Base-by-base conservation (phyloP, 2,888 invertebrate genomes). In the Tipula vernalis region DNA sequence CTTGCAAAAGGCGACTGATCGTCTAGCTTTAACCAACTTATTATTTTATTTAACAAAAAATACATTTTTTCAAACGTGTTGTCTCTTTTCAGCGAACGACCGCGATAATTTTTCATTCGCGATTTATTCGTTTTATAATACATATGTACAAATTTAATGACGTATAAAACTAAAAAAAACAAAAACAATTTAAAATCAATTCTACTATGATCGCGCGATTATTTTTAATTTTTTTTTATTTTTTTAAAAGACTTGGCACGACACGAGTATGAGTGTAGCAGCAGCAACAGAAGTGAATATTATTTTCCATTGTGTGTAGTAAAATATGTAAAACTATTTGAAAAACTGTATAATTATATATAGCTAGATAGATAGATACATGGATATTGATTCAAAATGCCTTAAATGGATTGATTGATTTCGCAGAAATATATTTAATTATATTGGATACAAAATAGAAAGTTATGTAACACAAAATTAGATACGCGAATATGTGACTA, bases 1-100 rank as follows among this genome's bases (percentile, higher is more conserved):
- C 88, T 88, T 87, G 87, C 71, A 89, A 88, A 88, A 89, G 92
- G 94, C 94, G 94, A 94, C 94, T 94, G 93, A 92, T 92, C 92
- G 94, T 94, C 94, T 94, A 92, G 91, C 91, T 91, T 90, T 89
- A 89, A 92, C 92, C 90, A 92, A 88, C 88, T 89, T 88, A 87
- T 89, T 89, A 71, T 90, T 91, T 91, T 91, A 91, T 91, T 39
- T 84, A 39, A 84, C 36, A 84, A 84, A 84, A 39, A 15, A 84
- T 10, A 84, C 39, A 39, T 8, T n/a, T 57, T 15, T 57, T 6
- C 8, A 10, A 71, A 5, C 13, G 2, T 36, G 41, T 41, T 84
- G 39, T 84, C 84, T 84, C 84, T 84, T 84, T 84, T 39, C 10
- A 39, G 18, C n/a, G 39, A n/a, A 15, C n/a, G 41, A 39, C 84